Evolutionary conservation across 2,888 invertebrate genomes (phyloP).

Genomic region (Fragum fragum): DNA sequence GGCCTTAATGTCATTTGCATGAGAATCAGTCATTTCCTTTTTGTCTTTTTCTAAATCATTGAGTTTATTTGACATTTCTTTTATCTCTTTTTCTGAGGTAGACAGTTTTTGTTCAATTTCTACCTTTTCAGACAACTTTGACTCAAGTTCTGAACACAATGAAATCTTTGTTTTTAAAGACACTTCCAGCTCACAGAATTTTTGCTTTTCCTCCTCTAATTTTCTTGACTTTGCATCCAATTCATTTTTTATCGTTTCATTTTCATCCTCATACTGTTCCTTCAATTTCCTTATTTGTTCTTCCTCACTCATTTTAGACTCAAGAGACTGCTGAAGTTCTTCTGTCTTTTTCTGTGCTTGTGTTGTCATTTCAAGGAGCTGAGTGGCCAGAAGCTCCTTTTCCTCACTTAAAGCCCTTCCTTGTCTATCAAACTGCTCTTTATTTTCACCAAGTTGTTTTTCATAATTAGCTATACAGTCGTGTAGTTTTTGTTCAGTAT

Average conservation of each 20-base stretch:
- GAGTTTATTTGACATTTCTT: conserved; percentile 14
- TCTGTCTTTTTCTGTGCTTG: conserved; percentile 70
- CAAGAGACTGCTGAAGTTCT: conserved; percentile 70
- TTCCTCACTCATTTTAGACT: conserved; percentile 72
- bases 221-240: conserved; percentile 19
- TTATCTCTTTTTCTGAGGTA: conserved; percentile 34
- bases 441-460: conserved; percentile 76
- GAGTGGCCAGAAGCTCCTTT: conserved; percentile 73
- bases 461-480: conserved; percentile 82
- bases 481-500: conserved; percentile 79
- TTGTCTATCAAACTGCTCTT: conserved; percentile 70
- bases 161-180: conserved; percentile 22
- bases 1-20: conserved; percentile 65
- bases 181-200: conserved; percentile 21
- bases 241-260: conserved; percentile 32
- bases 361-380: conserved; percentile 73
- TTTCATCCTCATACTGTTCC: conserved; percentile 37
- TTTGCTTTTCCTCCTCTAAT: conserved; percentile 35
- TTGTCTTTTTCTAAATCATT: conserved; percentile 60
- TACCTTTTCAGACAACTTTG: conserved; percentile 27
- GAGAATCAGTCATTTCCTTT: conserved; percentile 59
- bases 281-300: conserved; percentile 56
- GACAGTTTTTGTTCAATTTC: conserved; percentile 33
- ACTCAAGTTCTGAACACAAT: not conserved
- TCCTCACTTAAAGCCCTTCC: conserved; percentile 73